Evolutionary conservation across 2,797 vertebrate genomes (phyloP), one percentile per base, ranked within the genome.

Genomic region (Tarsius wallacei): DNA sequence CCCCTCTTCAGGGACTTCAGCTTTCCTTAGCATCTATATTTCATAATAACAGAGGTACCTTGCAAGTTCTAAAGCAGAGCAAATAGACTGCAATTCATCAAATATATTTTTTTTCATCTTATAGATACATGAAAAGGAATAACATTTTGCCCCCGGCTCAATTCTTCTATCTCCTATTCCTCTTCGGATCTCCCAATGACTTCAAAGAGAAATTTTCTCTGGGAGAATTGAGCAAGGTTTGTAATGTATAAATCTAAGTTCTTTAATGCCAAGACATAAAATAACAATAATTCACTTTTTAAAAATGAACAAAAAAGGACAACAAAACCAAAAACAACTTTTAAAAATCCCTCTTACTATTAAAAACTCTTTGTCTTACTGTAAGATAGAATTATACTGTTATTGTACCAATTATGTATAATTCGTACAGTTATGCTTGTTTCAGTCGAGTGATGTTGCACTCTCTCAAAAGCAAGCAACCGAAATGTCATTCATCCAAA

Each of bases 111-210:
- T 95, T 93, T 97, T 97, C 42, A 84, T 97, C 97, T 97, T 97
- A 95, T 88, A 97, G 96, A 94, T 92, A 96, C 85, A 97, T 97
- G 92, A 98, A 98, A 98, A 96, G 70, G 28, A 97, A 96, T 92
- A 94, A 85, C 64, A 93, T 94, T 97, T 97, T 94, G 74, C 91
- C 95, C 78, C 21, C 53, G 94, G 97, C 93, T 91, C 80, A 94
- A 95, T 96, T 97, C 93, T 93, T 96, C 94, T 94, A 93, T 91
- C 90, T 97, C 55, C 68, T 89, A 66, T 70, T 97, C 66, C 94
- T 96, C 36, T 95, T 95, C 96, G 87, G 90, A 97, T 97, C 97
- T 95, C 97, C 92, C 96, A 97, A 91, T 33, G 80, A 97, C 90
- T 97, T 98, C 95, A 98, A 98, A 98, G 85, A 89, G 61, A 96